Conservation (phyloP, 2,113 vertebrate genomes). For the Apodemus speciosus region DNA sequence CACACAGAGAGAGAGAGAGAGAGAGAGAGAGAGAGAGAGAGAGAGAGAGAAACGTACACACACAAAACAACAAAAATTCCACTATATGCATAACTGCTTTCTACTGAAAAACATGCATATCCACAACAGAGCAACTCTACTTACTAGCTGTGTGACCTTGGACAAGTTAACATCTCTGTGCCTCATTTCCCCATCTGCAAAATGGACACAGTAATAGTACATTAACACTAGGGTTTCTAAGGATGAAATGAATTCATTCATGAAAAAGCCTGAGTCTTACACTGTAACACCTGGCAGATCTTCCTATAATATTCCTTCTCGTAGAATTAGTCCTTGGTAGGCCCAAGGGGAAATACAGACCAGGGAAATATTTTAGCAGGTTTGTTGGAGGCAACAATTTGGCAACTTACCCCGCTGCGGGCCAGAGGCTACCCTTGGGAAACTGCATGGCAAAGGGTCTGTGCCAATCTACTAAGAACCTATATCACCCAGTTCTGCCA, state of each 20-base stretch:
- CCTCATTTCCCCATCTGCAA: constrained; percentile 56
- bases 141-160: constrained; percentile 46
- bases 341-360: neutral
- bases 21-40: too few species aligned
- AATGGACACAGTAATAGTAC: neutral
- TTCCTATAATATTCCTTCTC: neutral
- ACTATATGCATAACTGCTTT: neutral
- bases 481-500: neutral
- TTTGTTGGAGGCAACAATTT: neutral
- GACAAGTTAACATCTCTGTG: constrained; percentile 48
- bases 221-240: neutral
- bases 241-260: neutral
- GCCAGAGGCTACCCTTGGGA: neutral
- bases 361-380: neutral
- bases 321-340: fast-evolving
- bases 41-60: too few species aligned
- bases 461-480: neutral
- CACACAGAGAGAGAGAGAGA: too few species aligned
- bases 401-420: neutral
- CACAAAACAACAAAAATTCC: neutral
- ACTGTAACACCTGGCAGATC: neutral
- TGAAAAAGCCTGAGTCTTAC: neutral
- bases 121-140: neutral
- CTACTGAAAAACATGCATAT: neutral
- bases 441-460: neutral